Evolutionary conservation across 2,113 vertebrate genomes (phyloP).

Genomic region (Pollachius pollachius): DNA sequence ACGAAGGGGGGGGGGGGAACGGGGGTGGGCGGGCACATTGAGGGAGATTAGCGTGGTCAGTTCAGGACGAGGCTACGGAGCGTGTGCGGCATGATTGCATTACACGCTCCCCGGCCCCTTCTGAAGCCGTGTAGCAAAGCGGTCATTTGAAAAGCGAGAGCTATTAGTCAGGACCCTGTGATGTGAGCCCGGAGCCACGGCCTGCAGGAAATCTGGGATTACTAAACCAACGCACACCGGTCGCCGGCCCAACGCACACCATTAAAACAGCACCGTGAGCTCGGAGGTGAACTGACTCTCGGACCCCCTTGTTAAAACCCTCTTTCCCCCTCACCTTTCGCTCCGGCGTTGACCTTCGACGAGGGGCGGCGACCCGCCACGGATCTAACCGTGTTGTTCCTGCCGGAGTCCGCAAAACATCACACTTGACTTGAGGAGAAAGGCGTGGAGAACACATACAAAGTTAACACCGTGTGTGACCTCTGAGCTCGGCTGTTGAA

Average conservation of each 20-base stretch:
- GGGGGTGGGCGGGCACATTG: not conserved
- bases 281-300: too few relatives aligned
- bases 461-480: too few relatives aligned
- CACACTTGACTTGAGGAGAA: too few relatives aligned
- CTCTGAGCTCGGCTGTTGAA: too few relatives aligned
- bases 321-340: too few relatives aligned
- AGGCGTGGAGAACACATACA: too few relatives aligned
- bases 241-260: conserved; percentile 32
- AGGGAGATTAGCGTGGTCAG: conserved; percentile 81
- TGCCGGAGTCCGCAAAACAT: too few relatives aligned
- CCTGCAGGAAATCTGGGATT: conserved; percentile 73
- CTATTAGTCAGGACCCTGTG: conserved; percentile 71
- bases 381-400: too few relatives aligned
- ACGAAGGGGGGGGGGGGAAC: too few relatives aligned
- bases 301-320: too few relatives aligned
- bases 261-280: conserved; percentile 55
- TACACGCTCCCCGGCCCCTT: conserved; percentile 88
- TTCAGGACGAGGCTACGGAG: conserved; percentile 78
- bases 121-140: conserved; percentile 95
- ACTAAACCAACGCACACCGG: conserved; percentile 37
- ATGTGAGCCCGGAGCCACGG: conserved; percentile 65
- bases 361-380: too few relatives aligned
- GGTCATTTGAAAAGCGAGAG: conserved; percentile 85
- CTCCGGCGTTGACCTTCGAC: too few relatives aligned
- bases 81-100: conserved; percentile 88